Base-by-base conservation (phyloP, 2,797 vertebrate genomes). In the Acrossocheilus fasciatus region DNA sequence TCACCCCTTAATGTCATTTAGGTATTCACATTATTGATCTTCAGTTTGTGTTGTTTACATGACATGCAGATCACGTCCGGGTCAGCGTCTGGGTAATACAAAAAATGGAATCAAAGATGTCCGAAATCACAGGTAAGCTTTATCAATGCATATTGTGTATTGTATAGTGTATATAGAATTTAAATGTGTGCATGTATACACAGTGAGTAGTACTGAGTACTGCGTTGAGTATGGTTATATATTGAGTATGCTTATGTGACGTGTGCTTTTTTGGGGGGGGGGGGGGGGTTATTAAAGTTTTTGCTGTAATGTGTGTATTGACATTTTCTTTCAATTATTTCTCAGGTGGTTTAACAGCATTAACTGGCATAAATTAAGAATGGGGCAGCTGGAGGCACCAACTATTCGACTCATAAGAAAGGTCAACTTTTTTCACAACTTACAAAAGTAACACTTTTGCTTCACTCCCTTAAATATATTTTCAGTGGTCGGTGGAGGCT, bases 91-190 rank as follows among this genome's bases (percentile, higher is more conserved):
- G 88, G 96, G 96, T 86, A 97, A 96, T 90, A 96, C 95, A 36
- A 96, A 95, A 91, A 96, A 96, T 1, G 96, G 96, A 73, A 96
- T 97, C 85, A 95, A 94, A 89, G 95, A 96, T 59, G 92, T 97
- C 45, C 93, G 96, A 50, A 90, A 96, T 90, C 96, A 97, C 93
- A 95, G 96, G 96, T 97, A 91, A 91, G 75, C 26, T 66, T 81
- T 6, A 41, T 72, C 20, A 45, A 41, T 10, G 3, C 8, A 34
- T 50, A 64, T 83, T 34, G 30, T 6, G 6, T 20, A 23, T 59
- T 15, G 11, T 6, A 62, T 4, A 64, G 57, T 59, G 57, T 30
- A 2, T 15, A 64, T 17, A 8, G 6, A 34, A 30, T 34, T 66
- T 8, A 66, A 34, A 12, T 62, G 11, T 62, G 50, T 50, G 7